Percentiles rank a stretch among this genome's conserved stretches.
These are phyloP conservation scores for Leptothorax acervorum DNA, from an alignment of 2,888 invertebrate genomes.

Conservation along the genomic window DNA sequence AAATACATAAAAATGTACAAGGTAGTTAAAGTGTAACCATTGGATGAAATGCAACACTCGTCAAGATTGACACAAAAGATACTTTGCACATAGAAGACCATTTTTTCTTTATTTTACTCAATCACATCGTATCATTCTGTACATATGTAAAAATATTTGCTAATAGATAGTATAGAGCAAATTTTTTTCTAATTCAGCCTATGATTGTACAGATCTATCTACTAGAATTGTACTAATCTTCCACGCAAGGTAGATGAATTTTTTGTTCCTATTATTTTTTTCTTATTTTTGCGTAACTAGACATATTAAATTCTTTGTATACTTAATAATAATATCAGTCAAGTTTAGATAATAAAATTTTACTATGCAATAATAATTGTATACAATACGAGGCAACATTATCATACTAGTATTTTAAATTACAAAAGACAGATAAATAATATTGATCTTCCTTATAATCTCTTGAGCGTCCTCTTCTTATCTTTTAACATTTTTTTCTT, in stretches of 20 bases:
- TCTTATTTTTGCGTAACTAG: constrained; percentile 48
- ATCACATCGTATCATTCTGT: constrained; percentile 82
- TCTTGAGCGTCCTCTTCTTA: constrained; percentile 94
- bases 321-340: constrained; percentile 80
- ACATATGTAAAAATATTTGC: constrained; percentile 84
- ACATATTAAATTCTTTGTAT: constrained; percentile 74
- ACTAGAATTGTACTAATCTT: constrained; percentile 69
- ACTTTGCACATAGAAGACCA: constrained; percentile 74
- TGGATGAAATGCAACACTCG: neutral
- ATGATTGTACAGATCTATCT: constrained; percentile 63
- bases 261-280: constrained; percentile 37
- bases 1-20: neutral
- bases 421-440: constrained; percentile 75
- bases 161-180: constrained; percentile 72
- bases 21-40: neutral
- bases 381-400: constrained; percentile 79
- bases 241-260: constrained; percentile 66
- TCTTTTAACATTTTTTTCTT: constrained; percentile 92
- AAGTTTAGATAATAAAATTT: constrained; percentile 79
- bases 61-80: neutral
- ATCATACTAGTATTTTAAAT: constrained; percentile 80
- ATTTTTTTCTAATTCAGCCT: constrained; percentile 65
- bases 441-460: constrained; percentile 89
- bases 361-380: constrained; percentile 79
- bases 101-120: constrained; percentile 78